Evolutionary conservation across 2,888 invertebrate species (phyloP), one percentile per base, ranked within the genome.

Genomic region (Tetranychus truncatus): DNA sequence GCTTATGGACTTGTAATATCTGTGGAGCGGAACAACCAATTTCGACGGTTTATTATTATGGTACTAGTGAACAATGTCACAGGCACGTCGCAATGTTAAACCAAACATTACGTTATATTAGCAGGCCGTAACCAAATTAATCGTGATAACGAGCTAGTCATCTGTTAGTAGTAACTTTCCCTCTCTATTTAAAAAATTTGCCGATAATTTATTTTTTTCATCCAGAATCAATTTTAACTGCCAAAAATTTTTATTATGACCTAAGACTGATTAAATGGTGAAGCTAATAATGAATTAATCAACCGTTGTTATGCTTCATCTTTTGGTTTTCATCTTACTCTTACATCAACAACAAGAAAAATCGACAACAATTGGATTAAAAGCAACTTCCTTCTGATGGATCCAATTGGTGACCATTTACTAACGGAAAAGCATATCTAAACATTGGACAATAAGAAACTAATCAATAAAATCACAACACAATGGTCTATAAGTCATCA

Each of bases 11-110:
- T 45, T 76, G 76, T 74, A 69, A 46, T 66, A 20, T 76, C 7
- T 76, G 76, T 55, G 34, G 66, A 45, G 66, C 71, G 34, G 74
- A 76, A 66, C 76, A 76, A 45, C 67, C 74, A 5, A 34, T 76
- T 46, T 44, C 66, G 45, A 67, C 71, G 72, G 46, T 76, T 44
- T 71, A 46, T 44, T 71, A 69, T 15, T 24, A 46, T 24, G 74
- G 76, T 24, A 21, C 76, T 4, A 66, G 72, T 21, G 44, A n/a
- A n/a, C n/a, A n/a, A n/a, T n/a, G n/a, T n/a, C n/a, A n/a, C n/a
- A n/a, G n/a, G n/a, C n/a, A n/a, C n/a, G n/a, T n/a, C n/a, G n/a
- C n/a, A n/a, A 20, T 1, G 72, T 72, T 9, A 1, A 21, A n/a
- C 0, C 4, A 11, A 72, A 72, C 3, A 72, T 0, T 2, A 24